Evolutionary conservation across 1,140 invertebrate genomes (phyloP), one percentile per base, ranked within the genome.

Genomic region (Venustaconcha ellipsiformis): DNA sequence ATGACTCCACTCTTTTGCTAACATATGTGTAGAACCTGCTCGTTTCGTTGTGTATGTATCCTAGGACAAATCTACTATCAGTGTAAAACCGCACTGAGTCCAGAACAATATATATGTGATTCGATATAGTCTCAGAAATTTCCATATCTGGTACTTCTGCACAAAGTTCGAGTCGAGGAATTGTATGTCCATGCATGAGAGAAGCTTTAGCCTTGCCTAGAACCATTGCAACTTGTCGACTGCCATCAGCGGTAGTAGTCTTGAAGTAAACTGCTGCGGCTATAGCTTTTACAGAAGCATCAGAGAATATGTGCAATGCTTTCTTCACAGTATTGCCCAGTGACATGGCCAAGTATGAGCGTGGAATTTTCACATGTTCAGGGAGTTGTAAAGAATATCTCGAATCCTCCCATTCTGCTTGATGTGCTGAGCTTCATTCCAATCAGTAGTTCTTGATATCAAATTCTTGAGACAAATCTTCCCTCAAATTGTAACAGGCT

Each of bases 151-250:
- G 57, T 23, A 80, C 75, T 2, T 78, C 72, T 15, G 75, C 78
- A 63, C 78, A 78, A 1, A 80, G 66, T 60, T 80, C 78, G 20
- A 82, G 30, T 26, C 71, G 56, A 18, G 78, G 83, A n/a, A 83
- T 79, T 13, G 72, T 75, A 18, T 81, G 62, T 30, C 59, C 69
- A 15, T 70, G 56, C n/a, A 63, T 58, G 0, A 80, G 80, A 6
- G 83, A 71, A n/a, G 80, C 23, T 20, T 79, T 68, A 2, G 73
- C 64, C 59, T 82, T 84, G 14, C 78, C 76, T 3, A 78, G 23
- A 13, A 78, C 58, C 56, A 69, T 76, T 2, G 30, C 55, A 48
- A 18, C 26, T 56, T 67, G 18, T 14, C 0, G 15, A 23, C 12
- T 72, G 63, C 26, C 1, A 20, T 56, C 1, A 4, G 37, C 6